These are phyloP conservation scores for Norana najaformis DNA, from an alignment of 2,888 invertebrate species.

Conservation along the genomic window DNA sequence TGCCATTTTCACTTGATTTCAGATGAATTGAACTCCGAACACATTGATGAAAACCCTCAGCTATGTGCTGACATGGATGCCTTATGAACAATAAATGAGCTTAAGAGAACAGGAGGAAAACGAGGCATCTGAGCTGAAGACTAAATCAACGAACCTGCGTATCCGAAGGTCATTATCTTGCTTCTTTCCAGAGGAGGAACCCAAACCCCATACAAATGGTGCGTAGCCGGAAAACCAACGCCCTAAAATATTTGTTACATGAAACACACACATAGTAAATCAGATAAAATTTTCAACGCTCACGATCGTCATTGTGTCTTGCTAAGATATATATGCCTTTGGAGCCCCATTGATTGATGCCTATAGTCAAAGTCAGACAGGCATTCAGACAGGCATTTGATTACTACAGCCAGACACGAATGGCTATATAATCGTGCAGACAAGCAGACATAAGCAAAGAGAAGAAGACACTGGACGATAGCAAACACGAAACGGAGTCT, in stretches of 20 bases:
- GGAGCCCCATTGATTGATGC: too few relatives aligned
- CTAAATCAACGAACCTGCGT: constrained; percentile 33
- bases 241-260: constrained; percentile 31
- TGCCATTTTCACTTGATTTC: too few relatives aligned
- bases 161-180: constrained; percentile 33
- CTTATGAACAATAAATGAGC: too few relatives aligned
- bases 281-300: not conserved
- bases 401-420: not conserved
- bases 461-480: not conserved
- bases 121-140: not conserved
- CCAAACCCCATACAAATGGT: constrained; percentile 39
- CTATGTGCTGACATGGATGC: too few relatives aligned
- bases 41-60: too few relatives aligned
- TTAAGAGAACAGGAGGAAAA: not conserved
- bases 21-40: too few relatives aligned
- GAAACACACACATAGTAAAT: not conserved
- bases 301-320: not conserved
- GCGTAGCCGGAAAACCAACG: constrained; percentile 39
- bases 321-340: too few relatives aligned
- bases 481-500: not conserved
- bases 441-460: not conserved
- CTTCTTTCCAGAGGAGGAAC: constrained; percentile 41
- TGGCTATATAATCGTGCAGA: not conserved
- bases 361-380: not conserved
- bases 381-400: too few relatives aligned